A percentile compares a stretch with the other conserved stretches of the same genome.
Evolutionary conservation across 2,888 invertebrate genomes (phyloP).

Genomic region (Phragmatobia fuliginosa): DNA sequence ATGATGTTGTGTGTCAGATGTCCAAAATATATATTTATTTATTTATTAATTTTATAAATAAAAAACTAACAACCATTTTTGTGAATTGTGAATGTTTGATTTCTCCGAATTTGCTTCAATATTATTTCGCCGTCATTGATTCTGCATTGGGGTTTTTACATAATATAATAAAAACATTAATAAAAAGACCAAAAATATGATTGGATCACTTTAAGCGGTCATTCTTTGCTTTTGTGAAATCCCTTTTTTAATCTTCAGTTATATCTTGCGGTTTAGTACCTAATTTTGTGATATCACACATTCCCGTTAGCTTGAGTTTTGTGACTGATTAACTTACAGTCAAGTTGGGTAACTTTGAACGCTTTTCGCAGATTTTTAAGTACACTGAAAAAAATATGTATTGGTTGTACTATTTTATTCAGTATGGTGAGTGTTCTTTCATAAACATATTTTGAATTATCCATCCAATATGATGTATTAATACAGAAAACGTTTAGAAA

Average conservation of each 20-base stretch:
- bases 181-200: background rate
- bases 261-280: background rate
- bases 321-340: background rate
- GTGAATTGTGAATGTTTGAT: background rate
- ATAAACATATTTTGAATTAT: too few relatives aligned
- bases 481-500: too few relatives aligned
- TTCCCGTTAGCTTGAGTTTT: background rate
- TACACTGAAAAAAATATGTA: too few relatives aligned
- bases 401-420: too few relatives aligned
- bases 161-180: background rate
- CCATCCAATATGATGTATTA: too few relatives aligned
- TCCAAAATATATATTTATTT: too few relatives aligned
- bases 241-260: background rate
- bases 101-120: background rate
- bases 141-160: background rate
- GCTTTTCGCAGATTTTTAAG: too few relatives aligned
- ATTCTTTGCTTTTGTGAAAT: background rate
- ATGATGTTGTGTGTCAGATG: too few relatives aligned
- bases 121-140: background rate
- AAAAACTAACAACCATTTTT: background rate
- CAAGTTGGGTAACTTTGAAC: too few relatives aligned
- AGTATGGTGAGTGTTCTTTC: too few relatives aligned
- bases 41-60: too few relatives aligned
- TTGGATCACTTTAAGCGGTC: background rate
- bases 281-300: background rate